Evolutionary conservation across 2,113 vertebrate genomes (phyloP).

Genomic region (Lepisosteus oculatus): DNA sequence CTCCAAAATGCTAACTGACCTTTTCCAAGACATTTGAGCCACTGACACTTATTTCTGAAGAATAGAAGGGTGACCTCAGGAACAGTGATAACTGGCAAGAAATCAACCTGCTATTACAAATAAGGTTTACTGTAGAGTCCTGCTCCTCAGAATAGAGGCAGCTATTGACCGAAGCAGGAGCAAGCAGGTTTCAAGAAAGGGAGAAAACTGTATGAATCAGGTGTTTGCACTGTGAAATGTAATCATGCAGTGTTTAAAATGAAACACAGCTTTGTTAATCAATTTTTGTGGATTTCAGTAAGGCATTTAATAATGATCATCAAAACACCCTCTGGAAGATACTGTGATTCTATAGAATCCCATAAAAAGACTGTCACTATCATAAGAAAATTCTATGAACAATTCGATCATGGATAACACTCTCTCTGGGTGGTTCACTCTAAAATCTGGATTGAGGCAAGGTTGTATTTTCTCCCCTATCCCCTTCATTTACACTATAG

Average conservation of each 20-base stretch:
- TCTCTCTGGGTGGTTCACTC: background rate
- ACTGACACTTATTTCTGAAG: slow-evolving; percentile 1
- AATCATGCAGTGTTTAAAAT: background rate
- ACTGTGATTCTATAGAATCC: background rate
- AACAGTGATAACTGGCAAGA: background rate
- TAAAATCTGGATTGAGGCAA: background rate
- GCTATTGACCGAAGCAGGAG: background rate
- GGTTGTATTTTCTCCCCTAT: background rate
- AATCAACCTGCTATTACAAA: background rate
- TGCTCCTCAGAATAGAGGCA: background rate
- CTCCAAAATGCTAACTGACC: slow-evolving; percentile 3
- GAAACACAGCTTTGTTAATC: background rate
- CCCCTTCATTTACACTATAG: background rate
- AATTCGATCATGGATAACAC: background rate
- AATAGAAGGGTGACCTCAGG: background rate
- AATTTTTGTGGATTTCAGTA: slow-evolving; percentile 7
- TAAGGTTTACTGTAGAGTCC: slow-evolving; percentile 1
- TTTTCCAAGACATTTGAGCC: slow-evolving; percentile 11
- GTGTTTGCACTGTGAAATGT: background rate
- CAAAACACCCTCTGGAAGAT: background rate
- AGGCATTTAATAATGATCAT: background rate
- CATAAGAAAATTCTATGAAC: background rate
- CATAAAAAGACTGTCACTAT: background rate
- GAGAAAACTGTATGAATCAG: background rate
- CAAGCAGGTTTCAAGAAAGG: background rate